A percentile compares a stretch with the other conserved stretches of the same genome.
Conservation (phyloP, 2,113 vertebrate genomes). For the Taxidea taxus region DNA sequence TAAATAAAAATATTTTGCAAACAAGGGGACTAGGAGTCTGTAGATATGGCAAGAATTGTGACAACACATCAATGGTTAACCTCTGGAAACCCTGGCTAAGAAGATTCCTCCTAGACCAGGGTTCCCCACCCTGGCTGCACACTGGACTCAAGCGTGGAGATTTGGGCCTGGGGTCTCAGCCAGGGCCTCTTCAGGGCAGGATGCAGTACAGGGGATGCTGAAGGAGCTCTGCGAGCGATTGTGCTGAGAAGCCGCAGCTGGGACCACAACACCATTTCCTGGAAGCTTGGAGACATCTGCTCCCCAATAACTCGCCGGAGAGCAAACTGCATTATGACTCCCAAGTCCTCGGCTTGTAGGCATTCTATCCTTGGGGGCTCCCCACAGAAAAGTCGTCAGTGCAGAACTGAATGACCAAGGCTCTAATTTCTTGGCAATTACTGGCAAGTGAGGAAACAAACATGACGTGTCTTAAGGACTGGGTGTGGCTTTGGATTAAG, state of each 20-base stretch:
- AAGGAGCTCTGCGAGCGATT: not conserved
- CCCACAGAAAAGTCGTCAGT: rapidly evolving
- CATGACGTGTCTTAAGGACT: not conserved
- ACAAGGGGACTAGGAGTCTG: not conserved
- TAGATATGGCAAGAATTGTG: not conserved
- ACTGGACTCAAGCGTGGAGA: not conserved
- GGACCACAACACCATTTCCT: not conserved
- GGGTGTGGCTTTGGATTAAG: not conserved
- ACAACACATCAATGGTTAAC: not conserved
- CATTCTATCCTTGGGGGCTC: not conserved
- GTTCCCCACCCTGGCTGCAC: not conserved
- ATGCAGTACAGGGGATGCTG: not conserved
- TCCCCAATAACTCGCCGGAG: rapidly evolving
- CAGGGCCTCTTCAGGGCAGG: too few species aligned
- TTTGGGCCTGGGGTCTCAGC: not conserved
- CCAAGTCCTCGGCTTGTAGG: not conserved
- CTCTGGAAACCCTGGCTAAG: not conserved
- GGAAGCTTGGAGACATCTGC: not conserved
- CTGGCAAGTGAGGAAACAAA: not conserved
- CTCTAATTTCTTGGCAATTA: not conserved
- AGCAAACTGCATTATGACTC: not conserved
- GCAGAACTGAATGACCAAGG: not conserved
- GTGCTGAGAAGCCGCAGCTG: not conserved
- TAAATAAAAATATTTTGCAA: not conserved
- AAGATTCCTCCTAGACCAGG: not conserved